Percentiles rank a stretch among this genome's conserved stretches.
These are phyloP conservation scores for Nyctalus aviator DNA, from an alignment of 2,797 vertebrate species.

Conservation along the genomic window DNA sequence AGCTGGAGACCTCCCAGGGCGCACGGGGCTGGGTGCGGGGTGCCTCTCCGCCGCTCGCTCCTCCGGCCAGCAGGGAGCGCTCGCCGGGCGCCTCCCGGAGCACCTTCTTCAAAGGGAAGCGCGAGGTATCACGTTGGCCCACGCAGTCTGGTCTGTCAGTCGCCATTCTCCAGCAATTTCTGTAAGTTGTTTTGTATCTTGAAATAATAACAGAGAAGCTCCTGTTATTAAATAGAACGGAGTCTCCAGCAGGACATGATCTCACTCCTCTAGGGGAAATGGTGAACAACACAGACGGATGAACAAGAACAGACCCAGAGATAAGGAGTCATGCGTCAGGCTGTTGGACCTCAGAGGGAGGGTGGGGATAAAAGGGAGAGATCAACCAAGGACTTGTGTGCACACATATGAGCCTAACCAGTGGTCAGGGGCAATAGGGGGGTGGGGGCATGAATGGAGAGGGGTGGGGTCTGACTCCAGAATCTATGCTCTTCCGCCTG, in stretches of 20 bases:
- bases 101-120: constrained; percentile 67
- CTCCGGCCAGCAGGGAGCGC: constrained; percentile 86
- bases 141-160: constrained; percentile 76
- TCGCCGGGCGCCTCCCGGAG: constrained; percentile 19
- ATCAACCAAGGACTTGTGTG: too few relatives aligned
- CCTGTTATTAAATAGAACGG: neutral
- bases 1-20: constrained; percentile 74
- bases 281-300: too few relatives aligned
- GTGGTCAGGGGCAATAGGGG: too few relatives aligned
- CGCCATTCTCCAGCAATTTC: constrained; percentile 88
- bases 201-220: constrained; percentile 74
- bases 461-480: neutral
- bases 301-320: too few relatives aligned
- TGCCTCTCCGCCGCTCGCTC: neutral
- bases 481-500: neutral
- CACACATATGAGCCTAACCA: too few relatives aligned
- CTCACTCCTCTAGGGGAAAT: too few relatives aligned
- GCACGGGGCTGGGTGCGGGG: constrained; percentile 62
- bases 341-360: too few relatives aligned
- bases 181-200: constrained; percentile 90
- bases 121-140: constrained; percentile 73
- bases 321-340: too few relatives aligned
- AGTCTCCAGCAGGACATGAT: neutral
- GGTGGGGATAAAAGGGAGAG: too few relatives aligned
- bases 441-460: too few relatives aligned